Conservation (phyloP, 1,140 invertebrate genomes). For the Drosophila watanabei region DNA sequence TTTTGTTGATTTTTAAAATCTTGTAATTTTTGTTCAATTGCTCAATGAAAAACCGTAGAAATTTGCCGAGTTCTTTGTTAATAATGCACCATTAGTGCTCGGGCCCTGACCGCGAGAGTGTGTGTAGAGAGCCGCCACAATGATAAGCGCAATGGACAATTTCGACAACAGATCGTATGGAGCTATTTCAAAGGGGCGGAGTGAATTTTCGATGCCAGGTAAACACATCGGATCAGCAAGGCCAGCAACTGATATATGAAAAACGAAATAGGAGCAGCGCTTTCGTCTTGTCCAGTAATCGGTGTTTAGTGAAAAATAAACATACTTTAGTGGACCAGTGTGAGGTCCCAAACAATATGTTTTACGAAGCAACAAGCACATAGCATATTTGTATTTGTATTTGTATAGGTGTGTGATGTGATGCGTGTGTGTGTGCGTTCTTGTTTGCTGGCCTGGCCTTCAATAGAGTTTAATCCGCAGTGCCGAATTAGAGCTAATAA, state of each 20-base stretch:
- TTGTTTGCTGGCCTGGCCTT: slow-evolving; percentile 68
- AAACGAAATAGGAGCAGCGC: not conserved
- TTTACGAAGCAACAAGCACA: slow-evolving; percentile 70
- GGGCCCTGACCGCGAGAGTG: slow-evolving; percentile 35
- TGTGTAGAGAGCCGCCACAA: slow-evolving; percentile 59
- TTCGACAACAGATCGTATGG: slow-evolving; percentile 83
- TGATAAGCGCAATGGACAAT: slow-evolving; percentile 84
- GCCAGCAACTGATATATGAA: not conserved
- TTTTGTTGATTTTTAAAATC: slow-evolving; percentile 51
- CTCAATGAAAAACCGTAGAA: slow-evolving; percentile 69
- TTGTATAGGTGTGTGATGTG: slow-evolving; percentile 11
- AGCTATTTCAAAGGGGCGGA: slow-evolving; percentile 81
- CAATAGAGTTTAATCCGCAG: slow-evolving; percentile 68
- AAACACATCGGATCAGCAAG: slow-evolving; percentile 28
- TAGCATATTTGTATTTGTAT: slow-evolving; percentile 8
- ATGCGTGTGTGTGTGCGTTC: slow-evolving; percentile 34
- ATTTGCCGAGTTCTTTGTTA: slow-evolving; percentile 15
- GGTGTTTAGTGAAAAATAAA: too few species aligned
- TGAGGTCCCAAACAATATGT: slow-evolving; percentile 20
- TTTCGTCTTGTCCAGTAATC: not conserved
- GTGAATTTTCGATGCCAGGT: slow-evolving; percentile 85
- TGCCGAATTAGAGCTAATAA: slow-evolving; percentile 66
- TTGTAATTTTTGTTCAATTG: slow-evolving; percentile 58
- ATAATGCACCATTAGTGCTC: slow-evolving; percentile 62
- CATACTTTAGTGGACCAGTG: not conserved